Conservation (phyloP, 2,888 invertebrate species). For the Emmelina monodactyla region DNA sequence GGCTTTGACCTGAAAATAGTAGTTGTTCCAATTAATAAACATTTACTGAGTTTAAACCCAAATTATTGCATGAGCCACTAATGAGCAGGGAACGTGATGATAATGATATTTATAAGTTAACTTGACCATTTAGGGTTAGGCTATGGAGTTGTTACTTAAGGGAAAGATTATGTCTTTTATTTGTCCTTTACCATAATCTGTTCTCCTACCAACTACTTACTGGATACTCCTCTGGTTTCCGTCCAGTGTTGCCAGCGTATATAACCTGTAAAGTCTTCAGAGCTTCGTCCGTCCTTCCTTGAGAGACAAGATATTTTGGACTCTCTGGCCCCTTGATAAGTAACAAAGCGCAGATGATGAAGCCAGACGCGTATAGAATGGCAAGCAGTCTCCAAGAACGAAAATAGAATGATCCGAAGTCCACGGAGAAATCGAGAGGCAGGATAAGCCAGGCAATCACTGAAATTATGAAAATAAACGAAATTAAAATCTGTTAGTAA, state of each 20-base stretch:
- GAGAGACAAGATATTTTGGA: slow-evolving; percentile 76
- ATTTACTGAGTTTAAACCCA: too few relatives aligned
- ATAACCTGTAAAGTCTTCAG: slow-evolving; percentile 68
- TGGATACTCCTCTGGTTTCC: slow-evolving; percentile 48
- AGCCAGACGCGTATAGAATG: slow-evolving; percentile 67
- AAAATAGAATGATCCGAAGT: slow-evolving; percentile 60
- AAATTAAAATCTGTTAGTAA: too few relatives aligned
- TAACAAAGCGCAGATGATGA: slow-evolving; percentile 62
- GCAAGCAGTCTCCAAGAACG: slow-evolving; percentile 79
- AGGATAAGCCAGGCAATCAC: slow-evolving; percentile 74
- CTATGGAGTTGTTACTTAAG: too few relatives aligned
- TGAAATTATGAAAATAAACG: too few relatives aligned
- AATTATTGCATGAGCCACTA: too few relatives aligned
- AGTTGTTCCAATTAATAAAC: too few relatives aligned
- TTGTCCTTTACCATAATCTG: too few relatives aligned
- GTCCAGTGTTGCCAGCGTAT: slow-evolving; percentile 54
- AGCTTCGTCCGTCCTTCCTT: slow-evolving; percentile 69
- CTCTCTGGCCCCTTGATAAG: slow-evolving; percentile 74
- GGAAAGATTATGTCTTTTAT: too few relatives aligned
- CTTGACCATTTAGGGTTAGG: too few relatives aligned
- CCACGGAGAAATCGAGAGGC: slow-evolving; percentile 56
- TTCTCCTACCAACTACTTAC: slow-evolving; percentile 42
- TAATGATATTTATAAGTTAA: too few relatives aligned
- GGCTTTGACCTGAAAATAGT: too few relatives aligned
- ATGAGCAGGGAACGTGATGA: too few relatives aligned